Percentiles rank a stretch among this genome's conserved stretches.
These are phyloP conservation scores for Columba janthina DNA, from an alignment of 2,113 vertebrate genomes.

Conservation along the genomic window DNA sequence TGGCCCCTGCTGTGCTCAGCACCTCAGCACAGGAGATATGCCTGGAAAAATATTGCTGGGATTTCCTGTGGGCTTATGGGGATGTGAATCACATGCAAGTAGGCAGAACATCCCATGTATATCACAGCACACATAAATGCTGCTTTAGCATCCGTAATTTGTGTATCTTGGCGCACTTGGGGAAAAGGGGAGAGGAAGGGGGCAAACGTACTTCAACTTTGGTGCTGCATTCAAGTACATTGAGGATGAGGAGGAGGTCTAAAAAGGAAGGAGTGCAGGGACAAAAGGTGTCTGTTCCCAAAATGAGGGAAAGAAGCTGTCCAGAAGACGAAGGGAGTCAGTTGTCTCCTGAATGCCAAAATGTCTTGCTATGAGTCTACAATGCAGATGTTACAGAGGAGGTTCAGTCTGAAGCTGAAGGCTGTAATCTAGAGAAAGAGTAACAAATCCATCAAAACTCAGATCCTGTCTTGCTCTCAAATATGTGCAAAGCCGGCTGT, in stretches of 20 bases:
- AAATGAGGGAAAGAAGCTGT: background rate
- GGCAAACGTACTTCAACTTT: background rate
- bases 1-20: conserved; percentile 31
- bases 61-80: conserved; percentile 65
- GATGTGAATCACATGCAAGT: conserved; percentile 55
- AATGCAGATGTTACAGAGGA: background rate
- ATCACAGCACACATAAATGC: conserved; percentile 7
- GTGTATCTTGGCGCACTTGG: background rate
- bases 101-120: conserved; percentile 31
- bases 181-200: background rate
- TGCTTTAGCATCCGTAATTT: conserved; percentile 4
- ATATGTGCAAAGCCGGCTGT: conserved; percentile 33
- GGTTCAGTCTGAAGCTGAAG: background rate
- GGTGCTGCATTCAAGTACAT: background rate
- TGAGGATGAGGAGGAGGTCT: background rate
- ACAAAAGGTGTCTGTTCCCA: background rate
- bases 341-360: background rate
- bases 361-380: background rate
- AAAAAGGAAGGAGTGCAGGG: background rate
- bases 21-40: conserved; percentile 52
- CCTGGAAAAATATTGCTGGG: conserved; percentile 65
- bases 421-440: conserved; percentile 9
- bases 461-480: background rate
- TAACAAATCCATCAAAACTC: background rate
- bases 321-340: background rate